Conservation (phyloP, 2,888 invertebrate species). For the Lacanobia wlatinum region DNA sequence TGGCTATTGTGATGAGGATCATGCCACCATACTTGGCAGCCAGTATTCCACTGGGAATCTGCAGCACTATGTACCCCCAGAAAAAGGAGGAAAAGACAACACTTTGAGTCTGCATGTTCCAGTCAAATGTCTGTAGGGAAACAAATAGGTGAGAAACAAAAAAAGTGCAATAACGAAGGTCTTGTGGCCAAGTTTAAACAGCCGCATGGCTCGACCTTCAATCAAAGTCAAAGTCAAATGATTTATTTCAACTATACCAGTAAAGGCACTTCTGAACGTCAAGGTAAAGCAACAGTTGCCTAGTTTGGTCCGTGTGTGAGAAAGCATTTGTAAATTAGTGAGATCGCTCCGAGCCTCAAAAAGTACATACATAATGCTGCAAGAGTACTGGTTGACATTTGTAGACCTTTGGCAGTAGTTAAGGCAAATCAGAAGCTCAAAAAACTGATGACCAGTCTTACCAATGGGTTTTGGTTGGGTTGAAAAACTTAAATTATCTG, state of each 20-base stretch:
- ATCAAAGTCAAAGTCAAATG: too few species aligned
- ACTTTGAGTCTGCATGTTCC: slow-evolving; percentile 85
- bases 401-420: background rate
- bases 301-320: background rate
- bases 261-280: too few species aligned
- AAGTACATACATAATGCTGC: too few species aligned
- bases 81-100: slow-evolving; percentile 87
- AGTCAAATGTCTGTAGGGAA: slow-evolving; percentile 78
- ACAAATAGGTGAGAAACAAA: background rate
- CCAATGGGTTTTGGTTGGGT: background rate
- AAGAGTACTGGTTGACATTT: background rate
- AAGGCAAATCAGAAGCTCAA: too few species aligned
- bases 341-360: background rate
- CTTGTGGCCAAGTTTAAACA: background rate
- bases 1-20: slow-evolving; percentile 82
- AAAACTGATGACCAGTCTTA: too few species aligned
- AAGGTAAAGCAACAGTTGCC: background rate
- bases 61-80: slow-evolving; percentile 92
- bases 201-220: background rate
- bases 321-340: background rate
- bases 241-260: too few species aligned
- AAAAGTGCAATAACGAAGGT: background rate
- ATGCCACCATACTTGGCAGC: slow-evolving; percentile 93
- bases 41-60: slow-evolving; percentile 92
- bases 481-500: too few species aligned